Conservation (phyloP, 2,888 invertebrate species). For the Girardia tigrina region DNA sequence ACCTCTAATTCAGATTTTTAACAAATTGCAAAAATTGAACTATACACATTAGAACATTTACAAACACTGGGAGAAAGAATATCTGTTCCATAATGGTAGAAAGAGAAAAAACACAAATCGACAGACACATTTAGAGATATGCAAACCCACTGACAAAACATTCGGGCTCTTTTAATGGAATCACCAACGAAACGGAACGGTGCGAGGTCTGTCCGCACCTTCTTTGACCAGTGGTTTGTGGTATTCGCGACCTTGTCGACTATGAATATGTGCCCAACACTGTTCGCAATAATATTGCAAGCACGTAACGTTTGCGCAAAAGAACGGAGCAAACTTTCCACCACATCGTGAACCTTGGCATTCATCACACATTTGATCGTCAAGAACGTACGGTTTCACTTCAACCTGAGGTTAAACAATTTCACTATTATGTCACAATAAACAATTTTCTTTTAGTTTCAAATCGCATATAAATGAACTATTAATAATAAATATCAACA, state of each 20-base stretch:
- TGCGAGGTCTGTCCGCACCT: conserved; percentile 81
- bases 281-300: conserved; percentile 99
- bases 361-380: conserved; percentile 99
- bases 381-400: conserved; percentile 95
- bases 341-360: conserved; percentile 71
- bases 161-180: neutral
- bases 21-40: conserved; percentile 16
- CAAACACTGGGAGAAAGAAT: neutral
- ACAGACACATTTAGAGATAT: conserved; percentile 20
- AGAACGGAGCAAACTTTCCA: conserved; percentile 96
- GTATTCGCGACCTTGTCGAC: conserved; percentile 77
- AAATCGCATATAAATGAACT: too few relatives aligned
- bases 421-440: too few relatives aligned
- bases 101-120: neutral
- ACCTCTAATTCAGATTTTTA: conserved; percentile 7
- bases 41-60: conserved; percentile 15
- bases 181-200: conserved; percentile 85
- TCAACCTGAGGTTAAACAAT: too few relatives aligned
- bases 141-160: conserved; percentile 16
- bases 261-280: conserved; percentile 97
- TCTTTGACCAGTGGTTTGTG: conserved; percentile 98
- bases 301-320: conserved; percentile 97
- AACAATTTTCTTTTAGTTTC: too few relatives aligned
- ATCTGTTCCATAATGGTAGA: neutral
- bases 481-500: too few relatives aligned